phyloP scores from a whole-genome alignment of 2,113 vertebrate genomes.

The Pelecanus crispus region DNA sequence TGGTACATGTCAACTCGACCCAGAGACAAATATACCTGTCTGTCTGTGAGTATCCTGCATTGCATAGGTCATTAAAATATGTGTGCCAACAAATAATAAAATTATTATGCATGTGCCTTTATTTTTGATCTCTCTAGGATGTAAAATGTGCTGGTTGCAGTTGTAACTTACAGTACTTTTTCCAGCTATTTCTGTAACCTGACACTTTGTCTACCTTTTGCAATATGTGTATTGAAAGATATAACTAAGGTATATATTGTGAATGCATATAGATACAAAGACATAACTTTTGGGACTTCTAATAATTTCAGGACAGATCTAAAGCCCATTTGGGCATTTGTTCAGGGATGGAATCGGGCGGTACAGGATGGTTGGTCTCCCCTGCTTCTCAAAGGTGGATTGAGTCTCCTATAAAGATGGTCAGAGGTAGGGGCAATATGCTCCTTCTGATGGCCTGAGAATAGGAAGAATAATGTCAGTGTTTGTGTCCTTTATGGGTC shows the following conservation, averaged over 20 bases:
- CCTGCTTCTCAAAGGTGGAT: background rate
- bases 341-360: background rate
- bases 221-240: background rate
- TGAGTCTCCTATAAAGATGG: background rate
- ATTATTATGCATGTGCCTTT: background rate
- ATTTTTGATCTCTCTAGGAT: background rate
- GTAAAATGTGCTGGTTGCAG: background rate
- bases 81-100: background rate
- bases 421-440: background rate
- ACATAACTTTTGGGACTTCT: background rate
- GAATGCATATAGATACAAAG: background rate
- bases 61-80: background rate
- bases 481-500: background rate
- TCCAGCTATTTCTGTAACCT: background rate
- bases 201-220: background rate
- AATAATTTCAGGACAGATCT: background rate
- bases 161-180: background rate
- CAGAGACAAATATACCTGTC: conserved; percentile 91
- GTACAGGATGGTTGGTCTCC: background rate
- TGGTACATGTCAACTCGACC: conserved; percentile 94
- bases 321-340: background rate
- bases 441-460: background rate
- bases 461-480: background rate
- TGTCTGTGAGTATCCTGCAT: conserved; percentile 90
- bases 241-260: background rate